Percentiles rank a stretch among this genome's conserved stretches.
These are phyloP conservation scores for Ailurus styani DNA, from an alignment of 2,113 vertebrate species.

Conservation along the genomic window DNA sequence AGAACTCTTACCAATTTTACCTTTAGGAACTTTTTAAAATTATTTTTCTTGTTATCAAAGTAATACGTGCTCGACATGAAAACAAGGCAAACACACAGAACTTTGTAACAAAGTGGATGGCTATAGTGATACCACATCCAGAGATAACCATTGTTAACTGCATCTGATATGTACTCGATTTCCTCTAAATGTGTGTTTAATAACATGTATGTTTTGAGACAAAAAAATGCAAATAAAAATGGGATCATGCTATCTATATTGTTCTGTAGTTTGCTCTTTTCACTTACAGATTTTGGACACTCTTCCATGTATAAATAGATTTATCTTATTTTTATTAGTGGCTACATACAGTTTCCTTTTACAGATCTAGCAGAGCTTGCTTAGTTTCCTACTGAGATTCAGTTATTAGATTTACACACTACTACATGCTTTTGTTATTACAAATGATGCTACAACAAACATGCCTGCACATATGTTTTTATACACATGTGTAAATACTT, in stretches of 20 bases:
- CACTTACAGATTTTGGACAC: background rate
- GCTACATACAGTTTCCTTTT: background rate
- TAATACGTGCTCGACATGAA: background rate
- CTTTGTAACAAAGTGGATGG: background rate
- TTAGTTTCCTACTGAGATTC: background rate
- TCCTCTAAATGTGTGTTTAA: background rate
- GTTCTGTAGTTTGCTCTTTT: background rate
- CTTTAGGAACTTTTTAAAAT: background rate
- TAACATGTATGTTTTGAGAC: background rate
- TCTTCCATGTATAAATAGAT: background rate
- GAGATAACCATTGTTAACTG: background rate
- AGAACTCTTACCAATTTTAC: background rate
- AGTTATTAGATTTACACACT: background rate
- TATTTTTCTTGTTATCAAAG: conserved; percentile 3
- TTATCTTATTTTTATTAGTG: background rate
- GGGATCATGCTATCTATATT: background rate
- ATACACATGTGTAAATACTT: background rate
- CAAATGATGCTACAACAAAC: background rate
- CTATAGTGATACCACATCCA: background rate
- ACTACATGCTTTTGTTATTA: background rate
- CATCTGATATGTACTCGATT: background rate
- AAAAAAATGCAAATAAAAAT: conserved; percentile 11
- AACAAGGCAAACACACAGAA: background rate
- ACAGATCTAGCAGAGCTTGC: background rate
- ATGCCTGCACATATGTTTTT: background rate